These are phyloP conservation scores for Parauchenoglanis punctatus DNA, from an alignment of 2,797 vertebrate species.

Conservation along the genomic window DNA sequence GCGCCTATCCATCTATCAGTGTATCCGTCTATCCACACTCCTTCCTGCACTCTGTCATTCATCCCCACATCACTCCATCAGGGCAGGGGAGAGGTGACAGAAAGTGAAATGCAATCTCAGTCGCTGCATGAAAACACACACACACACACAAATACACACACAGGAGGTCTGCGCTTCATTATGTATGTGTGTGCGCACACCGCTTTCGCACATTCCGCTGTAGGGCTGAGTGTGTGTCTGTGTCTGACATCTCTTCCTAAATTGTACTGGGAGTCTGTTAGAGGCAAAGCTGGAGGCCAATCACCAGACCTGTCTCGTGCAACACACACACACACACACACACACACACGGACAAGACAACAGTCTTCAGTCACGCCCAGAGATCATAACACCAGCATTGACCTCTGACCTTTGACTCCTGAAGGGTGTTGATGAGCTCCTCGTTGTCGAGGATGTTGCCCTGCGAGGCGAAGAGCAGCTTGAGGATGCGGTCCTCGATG, in stretches of 20 bases:
- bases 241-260: not conserved
- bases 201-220: not conserved
- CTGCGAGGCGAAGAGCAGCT: constrained; percentile 81
- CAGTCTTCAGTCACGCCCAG: not conserved
- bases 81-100: constrained; percentile 23
- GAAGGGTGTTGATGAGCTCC: constrained; percentile 80
- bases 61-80: constrained; percentile 35
- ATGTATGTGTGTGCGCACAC: not conserved
- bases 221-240: not conserved
- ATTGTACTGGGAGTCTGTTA: not conserved
- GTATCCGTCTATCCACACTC: constrained; percentile 10
- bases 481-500: constrained; percentile 82
- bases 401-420: constrained; percentile 78
- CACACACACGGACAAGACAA: not conserved
- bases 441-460: constrained; percentile 84
- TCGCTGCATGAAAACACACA: constrained; percentile 1
- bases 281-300: not conserved
- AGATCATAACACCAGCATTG: not conserved
- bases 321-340: not conserved
- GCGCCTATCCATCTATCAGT: not conserved
- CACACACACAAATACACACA: constrained; percentile 14
- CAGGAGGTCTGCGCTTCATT: not conserved
- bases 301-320: not conserved
- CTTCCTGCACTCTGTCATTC: not conserved
- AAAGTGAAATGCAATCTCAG: constrained; percentile 39